Evolutionary conservation across 2,888 invertebrate genomes (phyloP).

Genomic region (Ectemnius continuus): DNA sequence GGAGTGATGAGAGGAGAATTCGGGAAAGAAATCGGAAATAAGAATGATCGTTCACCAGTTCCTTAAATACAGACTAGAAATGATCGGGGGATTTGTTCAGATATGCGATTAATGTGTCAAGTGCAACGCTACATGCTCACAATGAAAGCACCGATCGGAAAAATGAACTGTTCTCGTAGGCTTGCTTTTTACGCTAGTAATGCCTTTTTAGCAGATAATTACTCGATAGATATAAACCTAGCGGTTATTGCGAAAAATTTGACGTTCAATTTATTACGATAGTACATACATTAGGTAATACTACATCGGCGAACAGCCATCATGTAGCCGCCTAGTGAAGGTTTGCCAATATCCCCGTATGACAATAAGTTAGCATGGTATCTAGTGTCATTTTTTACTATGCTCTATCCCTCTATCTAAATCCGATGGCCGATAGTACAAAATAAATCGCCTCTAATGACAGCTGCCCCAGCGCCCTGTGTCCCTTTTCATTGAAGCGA

Average conservation of each 20-base stretch:
- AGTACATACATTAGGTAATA: constrained; percentile 37
- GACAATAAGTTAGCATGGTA: constrained; percentile 32
- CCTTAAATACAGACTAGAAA: constrained; percentile 36
- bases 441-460: constrained; percentile 61
- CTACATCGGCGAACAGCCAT: constrained; percentile 39
- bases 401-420: constrained; percentile 40
- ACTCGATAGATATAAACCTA: constrained; percentile 52
- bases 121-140: constrained; percentile 7
- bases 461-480: constrained; percentile 19
- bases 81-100: background rate
- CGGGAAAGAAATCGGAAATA: background rate
- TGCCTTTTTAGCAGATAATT: constrained; percentile 12
- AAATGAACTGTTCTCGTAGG: no score
- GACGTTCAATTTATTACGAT: constrained; percentile 42
- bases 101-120: no score
- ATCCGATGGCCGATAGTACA: constrained; percentile 49
- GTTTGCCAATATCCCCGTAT: constrained; percentile 79
- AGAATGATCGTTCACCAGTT: constrained; percentile 50
- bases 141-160: constrained; percentile 5
- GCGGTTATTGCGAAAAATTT: constrained; percentile 51
- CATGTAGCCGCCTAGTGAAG: constrained; percentile 78
- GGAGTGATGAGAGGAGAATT: no score
- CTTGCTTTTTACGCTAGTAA: constrained; percentile 9
- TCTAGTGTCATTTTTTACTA: constrained; percentile 27
- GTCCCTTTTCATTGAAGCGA: constrained; percentile 8